Base-by-base conservation (phyloP, 2,797 vertebrate genomes). In the Argya squamiceps region DNA sequence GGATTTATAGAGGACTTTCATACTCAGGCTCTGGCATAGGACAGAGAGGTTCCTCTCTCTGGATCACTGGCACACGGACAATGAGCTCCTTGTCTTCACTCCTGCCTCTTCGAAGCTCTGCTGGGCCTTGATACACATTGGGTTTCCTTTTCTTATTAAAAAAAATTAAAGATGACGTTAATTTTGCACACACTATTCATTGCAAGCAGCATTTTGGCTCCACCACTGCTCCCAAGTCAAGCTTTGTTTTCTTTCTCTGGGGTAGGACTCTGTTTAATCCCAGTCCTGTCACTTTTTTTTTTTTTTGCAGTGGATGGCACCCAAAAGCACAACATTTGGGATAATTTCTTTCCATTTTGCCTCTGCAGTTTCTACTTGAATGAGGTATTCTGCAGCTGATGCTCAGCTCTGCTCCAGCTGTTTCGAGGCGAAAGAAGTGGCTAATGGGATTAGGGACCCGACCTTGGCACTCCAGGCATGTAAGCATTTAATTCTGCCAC, bases 401-500 rank as follows among this genome's bases (percentile, higher is more conserved):
- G 64, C 70, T 76, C 22, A 67, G 83, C 95, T 93, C 81, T 64
- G 71, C 81, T 96, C 88, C 95, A 95, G 93, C 85, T 89, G 85
- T 83, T 95, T 68, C 2, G 3, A 92, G 63, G 89, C 1, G 0
- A 86, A 76, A 92, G 70, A 84, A 85, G 80, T 7, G 34, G 88
- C 68, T 94, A 92, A 95, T 74, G 80, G 92, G 80, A 92, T 88
- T 82, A 80, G 80, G 83, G 89, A 88, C 80, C 83, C 20, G 30
- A 93, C 89, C 89, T 36, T 81, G 89, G 84, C 89, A 84, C 92
- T 67, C 83, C 79, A 88, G 69, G 67, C 85, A 82, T 49, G 50
- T 63, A 82, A 79, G 80, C 74, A 76, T 94, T 96, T 96, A 91
- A 92, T 96, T 96, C 77, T 95, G 74, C 83, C 85, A 84, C 81